Base-by-base conservation (phyloP, 2,888 invertebrate genomes). In the Dasypogon diadema region DNA sequence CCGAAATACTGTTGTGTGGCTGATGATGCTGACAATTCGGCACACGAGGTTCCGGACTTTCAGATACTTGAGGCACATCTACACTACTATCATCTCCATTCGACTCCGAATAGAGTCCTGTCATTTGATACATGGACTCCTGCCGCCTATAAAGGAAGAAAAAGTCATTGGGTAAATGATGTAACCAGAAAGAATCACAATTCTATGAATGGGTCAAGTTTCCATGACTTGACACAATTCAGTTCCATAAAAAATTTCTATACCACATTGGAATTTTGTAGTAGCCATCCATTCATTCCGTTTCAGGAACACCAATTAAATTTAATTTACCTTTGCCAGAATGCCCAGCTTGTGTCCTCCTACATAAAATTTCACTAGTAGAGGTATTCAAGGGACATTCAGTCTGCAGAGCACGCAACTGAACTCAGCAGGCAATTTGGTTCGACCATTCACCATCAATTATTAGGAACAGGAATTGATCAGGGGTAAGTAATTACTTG, bases 51-150 rank as follows among this genome's bases (percentile, higher is more conserved):
- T 87, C 85, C 24, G 83, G 79, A 81, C 87, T 88, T 2, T 87
- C 88, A 16, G 87, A 86, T 18, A 87, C 88, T 73, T 83, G 84
- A 79, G 88, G 88, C 79, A 87, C 88, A 79, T 85, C 87, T 79
- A 87, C 86, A 79, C 86, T 85, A 73, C 87, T 88, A 78, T 88
- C 88, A 80, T 90, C 91, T 79, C 88, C 89, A 80, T 90, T 89
- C 34, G 90, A 88, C 83, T 93, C 93, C 77, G 93, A 92, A 85
- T 94, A 94, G 76, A 94, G 88, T 30, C 94, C 94, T 55, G 94
- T 94, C 93, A 94, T 93, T 80, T 94, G 93, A 86, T 94, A 94
- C 93, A 94, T 94, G 82, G 94, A 94, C 86, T 94, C 94, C 89
- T 94, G 94, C 85, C 93, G 90, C 83, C 93, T 90, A 85, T 37